Percentiles rank a stretch among this genome's conserved stretches.
These are phyloP conservation scores for Augiades crinisus DNA, from an alignment of 2,888 invertebrate genomes.

Conservation along the genomic window DNA sequence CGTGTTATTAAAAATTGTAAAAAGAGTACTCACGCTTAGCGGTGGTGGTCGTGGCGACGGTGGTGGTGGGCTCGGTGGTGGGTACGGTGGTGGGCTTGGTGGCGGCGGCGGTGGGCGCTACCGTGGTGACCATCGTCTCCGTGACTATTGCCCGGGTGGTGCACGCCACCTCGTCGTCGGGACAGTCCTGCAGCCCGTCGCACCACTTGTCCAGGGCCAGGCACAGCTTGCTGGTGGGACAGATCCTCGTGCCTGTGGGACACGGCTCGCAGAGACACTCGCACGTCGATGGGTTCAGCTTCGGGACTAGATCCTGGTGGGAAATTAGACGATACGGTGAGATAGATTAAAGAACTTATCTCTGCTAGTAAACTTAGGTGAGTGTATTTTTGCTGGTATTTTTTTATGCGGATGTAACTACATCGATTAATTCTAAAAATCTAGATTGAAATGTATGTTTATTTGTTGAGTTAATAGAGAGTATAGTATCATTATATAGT, in stretches of 20 bases:
- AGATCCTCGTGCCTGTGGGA: slow-evolving; percentile 83
- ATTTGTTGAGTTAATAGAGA: too few relatives aligned
- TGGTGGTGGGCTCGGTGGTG: slow-evolving; percentile 31
- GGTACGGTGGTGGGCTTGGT: slow-evolving; percentile 40
- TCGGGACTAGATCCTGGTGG: slow-evolving; percentile 77
- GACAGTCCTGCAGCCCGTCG: slow-evolving; percentile 90
- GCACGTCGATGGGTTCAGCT: slow-evolving; percentile 81
- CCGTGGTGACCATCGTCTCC: slow-evolving; percentile 39
- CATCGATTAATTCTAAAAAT: too few relatives aligned
- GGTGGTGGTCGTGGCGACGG: slow-evolving; percentile 36
- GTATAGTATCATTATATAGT: too few relatives aligned
- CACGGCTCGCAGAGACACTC: slow-evolving; percentile 89
- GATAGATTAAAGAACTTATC: too few relatives aligned
- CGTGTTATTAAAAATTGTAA: neutral
- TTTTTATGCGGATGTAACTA: too few relatives aligned
- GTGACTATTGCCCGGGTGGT: slow-evolving; percentile 46
- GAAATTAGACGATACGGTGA: too few relatives aligned
- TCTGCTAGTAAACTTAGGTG: too few relatives aligned
- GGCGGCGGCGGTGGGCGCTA: slow-evolving; percentile 42
- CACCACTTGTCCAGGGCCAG: slow-evolving; percentile 88
- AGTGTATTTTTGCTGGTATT: too few relatives aligned
- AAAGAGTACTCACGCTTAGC: slow-evolving; percentile 33
- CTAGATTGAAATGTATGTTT: too few relatives aligned
- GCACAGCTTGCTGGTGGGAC: slow-evolving; percentile 88
- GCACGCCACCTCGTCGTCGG: slow-evolving; percentile 90